Evolutionary conservation across 2,888 invertebrate genomes (phyloP).

Genomic region (Zele albiditarsus): DNA sequence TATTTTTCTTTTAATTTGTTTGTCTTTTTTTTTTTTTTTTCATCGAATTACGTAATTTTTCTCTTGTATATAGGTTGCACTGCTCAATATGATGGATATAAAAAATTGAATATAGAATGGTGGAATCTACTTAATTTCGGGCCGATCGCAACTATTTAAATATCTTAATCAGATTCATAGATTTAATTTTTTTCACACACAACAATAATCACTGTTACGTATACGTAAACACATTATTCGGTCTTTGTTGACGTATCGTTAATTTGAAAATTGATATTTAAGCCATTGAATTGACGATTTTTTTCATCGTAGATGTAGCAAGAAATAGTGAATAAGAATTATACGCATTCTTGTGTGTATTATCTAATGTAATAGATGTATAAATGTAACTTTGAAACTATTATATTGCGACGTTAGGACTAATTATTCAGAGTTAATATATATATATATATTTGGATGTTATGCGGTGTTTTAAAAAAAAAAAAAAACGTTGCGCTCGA

Average conservation of each 20-base stretch:
- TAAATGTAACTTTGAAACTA: conserved; percentile 44
- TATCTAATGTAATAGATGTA: conserved; percentile 42
- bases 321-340: not conserved
- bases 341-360: conserved; percentile 35
- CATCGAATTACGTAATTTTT: not conserved
- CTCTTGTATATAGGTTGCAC: not conserved
- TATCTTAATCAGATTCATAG: not conserved
- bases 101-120: not conserved
- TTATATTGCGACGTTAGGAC: not conserved
- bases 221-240: not conserved
- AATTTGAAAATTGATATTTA: not conserved
- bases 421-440: conserved; percentile 8
- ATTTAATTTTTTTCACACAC: not conserved
- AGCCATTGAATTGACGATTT: not conserved
- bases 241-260: not conserved
- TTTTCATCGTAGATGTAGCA: not conserved
- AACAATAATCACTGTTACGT: not conserved
- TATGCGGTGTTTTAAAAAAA: not conserved
- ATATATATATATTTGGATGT: not conserved
- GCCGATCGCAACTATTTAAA: not conserved
- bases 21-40: not conserved
- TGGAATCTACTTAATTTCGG: conserved; percentile 7
- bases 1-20: no score
- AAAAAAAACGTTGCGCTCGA: not conserved
- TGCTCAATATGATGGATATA: not conserved